Base-by-base conservation (phyloP, 2,797 vertebrate species). In the Poeciliopsis paucimaculata region DNA sequence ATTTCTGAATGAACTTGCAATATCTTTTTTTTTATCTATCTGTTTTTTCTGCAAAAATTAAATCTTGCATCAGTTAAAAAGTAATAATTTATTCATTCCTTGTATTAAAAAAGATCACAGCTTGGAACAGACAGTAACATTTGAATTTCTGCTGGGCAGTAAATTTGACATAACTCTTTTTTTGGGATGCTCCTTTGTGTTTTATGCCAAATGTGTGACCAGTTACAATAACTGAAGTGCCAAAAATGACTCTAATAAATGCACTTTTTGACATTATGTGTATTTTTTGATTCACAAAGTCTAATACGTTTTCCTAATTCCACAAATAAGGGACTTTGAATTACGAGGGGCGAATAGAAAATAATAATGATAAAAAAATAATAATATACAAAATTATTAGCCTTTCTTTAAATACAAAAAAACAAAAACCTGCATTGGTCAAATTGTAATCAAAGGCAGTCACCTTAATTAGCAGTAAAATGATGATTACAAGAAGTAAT, bases 91-190 rank as follows among this genome's bases (percentile, higher is more conserved):
- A 94, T 94, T 93, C 85, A 86, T 90, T 82, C 76, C 78, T 73
- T 60, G 49, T 87, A 64, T 71, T 81, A 72, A 82, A 84, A 71
- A 80, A 83, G 80, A 78, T 90, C 92, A 94, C 91, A 76, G 92
- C 93, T 93, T 86, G 91, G 89, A 94, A 93, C 91, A 90, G 76
- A 73, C 80, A 53, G 88, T 87, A 90, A 91, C 85, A 84, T 89
- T 92, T 88, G 77, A 92, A 94, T 97, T 98, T 98, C 98, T 99
- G 98, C 98, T 99, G 98, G 98, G 97, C 98, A 99, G 98, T 99
- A 97, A 98, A 96, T 97, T 97, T 97, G 96, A 97, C 96, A 93
- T 93, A 95, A 96, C 86, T 95, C 95, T 76, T 64, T 75, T 79
- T 45, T 28, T 23, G 75, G 95, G 96, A 93, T 91, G 90, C 91